Base-by-base conservation (phyloP, 2,113 vertebrate species). In the Eleginops maclovinus region DNA sequence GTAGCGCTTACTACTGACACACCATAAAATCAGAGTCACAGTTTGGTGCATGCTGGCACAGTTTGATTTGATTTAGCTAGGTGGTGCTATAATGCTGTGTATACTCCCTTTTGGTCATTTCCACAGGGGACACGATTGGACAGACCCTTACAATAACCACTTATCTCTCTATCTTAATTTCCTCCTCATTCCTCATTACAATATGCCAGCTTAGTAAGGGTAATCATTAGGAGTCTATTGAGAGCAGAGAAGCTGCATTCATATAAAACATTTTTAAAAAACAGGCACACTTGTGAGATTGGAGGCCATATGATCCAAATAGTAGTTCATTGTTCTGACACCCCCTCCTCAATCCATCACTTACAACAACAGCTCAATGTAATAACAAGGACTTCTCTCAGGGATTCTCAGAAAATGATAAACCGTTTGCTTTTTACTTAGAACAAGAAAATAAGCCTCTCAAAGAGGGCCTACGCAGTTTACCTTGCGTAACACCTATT, bases 271-370 rank as follows among this genome's bases (percentile, higher is more conserved):
- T n/a, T n/a, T 36, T 36, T 46, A 53, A 68, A 68, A 19, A 26
- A 63, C 17, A n/a, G 22, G 19, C 49, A 47, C 1, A 51, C 24
- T n/a, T 36, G 15, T 7, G 9, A 24, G 58, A 70, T 9, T 22
- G 53, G 10, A 80, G 31, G 31, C 54, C 63, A 74, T 64, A 72
- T 72, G 74, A 89, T 77, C 15, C 54, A 43, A 73, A 41, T 10
- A 9, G 62, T 50, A 70, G 72, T 72, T 81, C 43, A 77, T 81
- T 86, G 64, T 84, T 85, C 74, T 86, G 89, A 90, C 82, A 78
- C 64, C 64, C 58, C 9, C 80, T 85, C 82, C 84, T 71, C 82
- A 90, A 88, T 90, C 85, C 50, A 75, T 88, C 83, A 85, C 62
- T 84, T 78, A 89, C 60, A n/a, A 36, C 73, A 71, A 75, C 56